Conservation (phyloP, 2,888 invertebrate genomes). For the Tipula unca region DNA sequence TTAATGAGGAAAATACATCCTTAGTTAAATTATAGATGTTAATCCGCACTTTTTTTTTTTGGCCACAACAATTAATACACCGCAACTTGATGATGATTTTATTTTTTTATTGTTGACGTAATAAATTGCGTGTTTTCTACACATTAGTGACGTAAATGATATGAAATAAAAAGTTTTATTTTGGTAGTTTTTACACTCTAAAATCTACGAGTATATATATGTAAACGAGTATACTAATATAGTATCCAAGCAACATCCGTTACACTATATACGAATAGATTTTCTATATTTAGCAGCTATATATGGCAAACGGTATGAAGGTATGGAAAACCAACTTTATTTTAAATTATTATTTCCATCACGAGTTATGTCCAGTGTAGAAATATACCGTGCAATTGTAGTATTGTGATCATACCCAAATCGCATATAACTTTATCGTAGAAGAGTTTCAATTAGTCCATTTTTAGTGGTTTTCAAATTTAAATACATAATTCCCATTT, state of each 20-base stretch:
- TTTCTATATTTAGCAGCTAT: not conserved
- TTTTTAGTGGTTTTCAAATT: conserved; percentile 27
- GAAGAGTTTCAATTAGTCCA: not conserved
- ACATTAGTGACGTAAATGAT: conserved; percentile 8
- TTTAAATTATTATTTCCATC: not conserved
- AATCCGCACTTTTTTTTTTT: not conserved
- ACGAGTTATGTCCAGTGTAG: not conserved
- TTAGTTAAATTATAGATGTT: not conserved
- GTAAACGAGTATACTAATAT: no score
- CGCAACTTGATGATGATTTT: not conserved
- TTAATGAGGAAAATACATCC: not conserved
- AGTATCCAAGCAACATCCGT: not conserved
- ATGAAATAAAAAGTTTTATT: not conserved
- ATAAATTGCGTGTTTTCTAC: not conserved
- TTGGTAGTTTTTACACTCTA: not conserved
- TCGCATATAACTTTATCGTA: not conserved
- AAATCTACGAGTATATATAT: no score
- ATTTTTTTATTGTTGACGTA: not conserved
- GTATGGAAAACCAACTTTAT: not conserved
- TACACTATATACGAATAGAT: not conserved
- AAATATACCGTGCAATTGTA: not conserved
- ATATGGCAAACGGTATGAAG: not conserved
- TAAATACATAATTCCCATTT: conserved; percentile 31
- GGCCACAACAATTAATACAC: not conserved
- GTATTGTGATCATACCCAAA: no score